Conservation (phyloP, 2,113 vertebrate species). For the Hydropotes inermis region DNA sequence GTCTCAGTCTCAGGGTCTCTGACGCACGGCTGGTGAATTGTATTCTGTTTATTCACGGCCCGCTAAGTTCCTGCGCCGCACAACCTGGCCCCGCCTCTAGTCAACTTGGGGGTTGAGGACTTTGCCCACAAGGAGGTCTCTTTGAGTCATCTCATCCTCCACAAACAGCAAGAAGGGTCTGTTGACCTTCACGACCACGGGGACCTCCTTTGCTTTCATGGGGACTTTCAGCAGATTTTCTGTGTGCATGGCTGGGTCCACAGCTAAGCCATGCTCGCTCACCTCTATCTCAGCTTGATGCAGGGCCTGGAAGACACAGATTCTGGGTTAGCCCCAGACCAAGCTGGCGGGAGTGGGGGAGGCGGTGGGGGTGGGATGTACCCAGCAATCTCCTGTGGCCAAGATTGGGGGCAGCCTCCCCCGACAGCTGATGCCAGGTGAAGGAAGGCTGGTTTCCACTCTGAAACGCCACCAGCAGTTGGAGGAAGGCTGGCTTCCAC, state of each 20-base stretch:
- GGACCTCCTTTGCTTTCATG: background rate
- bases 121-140: background rate
- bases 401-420: background rate
- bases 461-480: background rate
- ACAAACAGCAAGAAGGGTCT: background rate
- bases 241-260: background rate
- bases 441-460: background rate
- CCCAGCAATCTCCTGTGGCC: background rate
- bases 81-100: background rate
- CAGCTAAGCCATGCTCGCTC: background rate
- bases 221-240: background rate
- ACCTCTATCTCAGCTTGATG: background rate
- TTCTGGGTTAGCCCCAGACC: background rate
- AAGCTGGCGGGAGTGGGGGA: too few species aligned
- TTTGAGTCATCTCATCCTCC: background rate
- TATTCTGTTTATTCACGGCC: background rate
- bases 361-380: background rate
- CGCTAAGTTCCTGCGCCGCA: fast-evolving
- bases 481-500: background rate
- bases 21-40: background rate
- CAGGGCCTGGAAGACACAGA: background rate
- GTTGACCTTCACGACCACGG: background rate
- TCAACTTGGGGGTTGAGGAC: background rate
- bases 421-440: background rate
- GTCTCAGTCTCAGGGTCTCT: background rate